Conservation (phyloP, 2,888 invertebrate species). For the Nymphalis polychloros region DNA sequence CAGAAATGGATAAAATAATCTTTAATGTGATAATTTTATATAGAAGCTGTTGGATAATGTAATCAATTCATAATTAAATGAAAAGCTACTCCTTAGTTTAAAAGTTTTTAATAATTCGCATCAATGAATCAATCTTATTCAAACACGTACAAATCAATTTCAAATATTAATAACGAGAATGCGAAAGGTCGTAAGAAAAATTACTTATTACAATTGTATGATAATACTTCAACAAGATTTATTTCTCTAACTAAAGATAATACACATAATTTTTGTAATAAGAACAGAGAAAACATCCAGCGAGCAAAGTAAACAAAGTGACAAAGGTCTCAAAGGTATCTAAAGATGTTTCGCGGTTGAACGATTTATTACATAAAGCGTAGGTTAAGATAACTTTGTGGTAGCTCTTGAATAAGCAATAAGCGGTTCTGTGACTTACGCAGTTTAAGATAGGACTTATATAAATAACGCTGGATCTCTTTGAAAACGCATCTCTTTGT, state of each 20-base stretch:
- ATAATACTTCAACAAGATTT: not conserved
- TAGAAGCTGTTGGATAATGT: too few species aligned
- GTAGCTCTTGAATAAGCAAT: conserved; percentile 35
- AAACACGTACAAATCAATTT: too few species aligned
- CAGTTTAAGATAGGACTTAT: conserved; percentile 3
- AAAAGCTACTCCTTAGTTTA: too few species aligned
- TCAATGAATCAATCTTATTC: too few species aligned
- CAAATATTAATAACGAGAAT: too few species aligned
- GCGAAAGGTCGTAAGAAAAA: too few species aligned
- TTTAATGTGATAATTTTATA: too few species aligned
- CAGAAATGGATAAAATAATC: too few species aligned
- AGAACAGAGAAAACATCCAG: conserved; percentile 23
- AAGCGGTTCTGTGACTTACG: conserved; percentile 9
- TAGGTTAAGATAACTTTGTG: not conserved
- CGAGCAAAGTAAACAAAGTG: conserved; percentile 18
- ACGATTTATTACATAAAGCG: conserved; percentile 27
- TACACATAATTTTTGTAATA: not conserved
- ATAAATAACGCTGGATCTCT: conserved; percentile 2
- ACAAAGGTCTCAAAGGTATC: conserved; percentile 27
- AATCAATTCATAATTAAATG: too few species aligned
- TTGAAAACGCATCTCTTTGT: not conserved
- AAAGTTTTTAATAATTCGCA: too few species aligned
- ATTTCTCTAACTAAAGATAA: not conserved
- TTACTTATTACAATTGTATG: too few species aligned
- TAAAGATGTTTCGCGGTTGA: conserved; percentile 19